A percentile compares a stretch with the other conserved stretches of the same genome.
These are phyloP conservation scores for Columbina picui DNA, from an alignment of 2,113 vertebrate genomes.

Conservation along the genomic window DNA sequence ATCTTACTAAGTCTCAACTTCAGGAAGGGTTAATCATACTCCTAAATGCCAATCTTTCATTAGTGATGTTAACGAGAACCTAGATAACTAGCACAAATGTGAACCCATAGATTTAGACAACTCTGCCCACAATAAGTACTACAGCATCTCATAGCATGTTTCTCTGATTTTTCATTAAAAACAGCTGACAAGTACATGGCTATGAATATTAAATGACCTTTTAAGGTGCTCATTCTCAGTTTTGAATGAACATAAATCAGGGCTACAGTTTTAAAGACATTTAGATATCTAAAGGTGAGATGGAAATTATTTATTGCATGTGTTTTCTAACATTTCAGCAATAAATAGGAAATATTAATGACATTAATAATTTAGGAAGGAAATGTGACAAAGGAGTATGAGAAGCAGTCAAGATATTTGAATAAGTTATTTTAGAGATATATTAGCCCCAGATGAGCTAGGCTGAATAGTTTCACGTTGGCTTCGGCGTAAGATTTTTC, in stretches of 20 bases:
- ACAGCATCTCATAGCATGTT: background rate
- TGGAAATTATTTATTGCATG: background rate
- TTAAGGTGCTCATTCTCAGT: background rate
- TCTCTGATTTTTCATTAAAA: constrained; percentile 21
- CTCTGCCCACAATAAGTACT: background rate
- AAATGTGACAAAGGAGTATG: background rate
- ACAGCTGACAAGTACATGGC: background rate
- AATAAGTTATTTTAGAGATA: constrained; percentile 7
- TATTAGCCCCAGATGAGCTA: background rate
- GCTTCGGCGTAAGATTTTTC: background rate
- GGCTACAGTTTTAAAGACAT: background rate
- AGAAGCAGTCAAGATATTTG: background rate
- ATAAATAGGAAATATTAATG: constrained; percentile 28
- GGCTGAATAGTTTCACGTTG: background rate
- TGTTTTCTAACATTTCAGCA: constrained; percentile 11
- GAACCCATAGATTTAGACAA: background rate
- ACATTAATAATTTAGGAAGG: background rate
- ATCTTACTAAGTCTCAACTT: background rate
- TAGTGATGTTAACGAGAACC: background rate
- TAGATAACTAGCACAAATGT: background rate
- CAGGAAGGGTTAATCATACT: background rate
- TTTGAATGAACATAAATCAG: background rate
- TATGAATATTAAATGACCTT: constrained; percentile 10
- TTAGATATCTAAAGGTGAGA: background rate
- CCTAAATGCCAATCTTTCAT: background rate